Percentiles rank a stretch among this genome's conserved stretches.
These are phyloP conservation scores for Amphiprion percula DNA, from an alignment of 2,113 vertebrate species.

Conservation along the genomic window DNA sequence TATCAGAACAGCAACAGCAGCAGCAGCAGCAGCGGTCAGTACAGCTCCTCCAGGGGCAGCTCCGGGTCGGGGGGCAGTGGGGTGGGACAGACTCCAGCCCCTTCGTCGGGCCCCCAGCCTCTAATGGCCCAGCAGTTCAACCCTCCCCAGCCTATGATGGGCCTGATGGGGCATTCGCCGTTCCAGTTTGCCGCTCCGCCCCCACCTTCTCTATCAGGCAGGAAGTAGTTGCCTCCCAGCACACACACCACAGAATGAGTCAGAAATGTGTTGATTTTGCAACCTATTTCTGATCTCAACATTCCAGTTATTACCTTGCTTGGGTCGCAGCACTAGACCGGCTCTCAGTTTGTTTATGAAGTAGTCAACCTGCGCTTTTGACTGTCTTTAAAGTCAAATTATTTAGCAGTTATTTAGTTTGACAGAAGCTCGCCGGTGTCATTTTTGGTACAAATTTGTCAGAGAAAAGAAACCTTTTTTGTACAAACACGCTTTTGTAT, in stretches of 20 bases:
- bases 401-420: neutral
- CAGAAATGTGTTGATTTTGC: neutral
- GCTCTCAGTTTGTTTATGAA: neutral
- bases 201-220: slow-evolving; percentile 83
- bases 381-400: neutral
- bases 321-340: neutral
- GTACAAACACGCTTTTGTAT: slow-evolving; percentile 35
- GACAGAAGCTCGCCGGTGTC: neutral
- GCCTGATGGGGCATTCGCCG: slow-evolving; percentile 90
- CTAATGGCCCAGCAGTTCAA: slow-evolving; percentile 96
- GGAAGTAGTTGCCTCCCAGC: slow-evolving; percentile 82
- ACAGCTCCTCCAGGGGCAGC: slow-evolving; percentile 73
- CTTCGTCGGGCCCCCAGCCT: slow-evolving; percentile 86
- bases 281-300: slow-evolving; percentile 3
- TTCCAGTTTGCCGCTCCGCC: slow-evolving; percentile 89
- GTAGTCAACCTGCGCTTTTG: slow-evolving; percentile 5
- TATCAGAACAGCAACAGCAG: slow-evolving; percentile 82
- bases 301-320: neutral
- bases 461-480: neutral
- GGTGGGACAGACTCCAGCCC: slow-evolving; percentile 47
- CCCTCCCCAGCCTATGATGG: slow-evolving; percentile 89
- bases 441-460: neutral
- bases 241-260: slow-evolving; percentile 7
- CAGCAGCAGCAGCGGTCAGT: slow-evolving; percentile 66
- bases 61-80: slow-evolving; percentile 61